These are phyloP conservation scores for Cydia splendana DNA, from an alignment of 1,140 invertebrate species.

Conservation along the genomic window DNA sequence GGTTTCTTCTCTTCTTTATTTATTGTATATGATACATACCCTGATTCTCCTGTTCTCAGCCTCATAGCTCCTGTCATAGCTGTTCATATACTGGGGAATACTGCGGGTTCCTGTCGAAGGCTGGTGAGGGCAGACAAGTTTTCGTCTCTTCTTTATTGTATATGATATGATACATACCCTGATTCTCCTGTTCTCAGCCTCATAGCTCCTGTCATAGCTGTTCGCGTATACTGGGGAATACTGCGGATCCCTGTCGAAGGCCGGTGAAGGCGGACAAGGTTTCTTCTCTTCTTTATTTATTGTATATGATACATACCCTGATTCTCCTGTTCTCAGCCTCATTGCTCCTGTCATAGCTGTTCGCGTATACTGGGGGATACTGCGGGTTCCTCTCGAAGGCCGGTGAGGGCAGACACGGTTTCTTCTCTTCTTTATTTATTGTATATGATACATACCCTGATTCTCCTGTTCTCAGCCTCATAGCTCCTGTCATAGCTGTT, in stretches of 20 bases:
- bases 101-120: conserved; percentile 55
- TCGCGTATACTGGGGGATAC: conserved; percentile 68
- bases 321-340: conserved; percentile 65
- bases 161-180: conserved; percentile 50
- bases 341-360: conserved; percentile 60
- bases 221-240: conserved; percentile 67
- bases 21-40: conserved; percentile 51
- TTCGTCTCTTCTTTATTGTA: too few relatives aligned
- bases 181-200: conserved; percentile 63
- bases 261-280: conserved; percentile 35
- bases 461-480: conserved; percentile 64
- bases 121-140: too few relatives aligned
- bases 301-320: conserved; percentile 52
- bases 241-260: conserved; percentile 54
- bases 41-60: conserved; percentile 63
- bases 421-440: too few relatives aligned
- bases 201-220: conserved; percentile 60
- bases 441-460: conserved; percentile 56
- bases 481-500: conserved; percentile 63
- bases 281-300: conserved; percentile 38
- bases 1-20: conserved; percentile 39
- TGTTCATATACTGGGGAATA: conserved; percentile 68
- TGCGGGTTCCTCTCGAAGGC: conserved; percentile 57
- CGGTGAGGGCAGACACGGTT: too few relatives aligned
- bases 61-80: conserved; percentile 62